Percentiles rank a stretch among this genome's conserved stretches.
These are phyloP conservation scores for Luffia ferchaultella DNA, from an alignment of 2,888 invertebrate species.

Conservation along the genomic window DNA sequence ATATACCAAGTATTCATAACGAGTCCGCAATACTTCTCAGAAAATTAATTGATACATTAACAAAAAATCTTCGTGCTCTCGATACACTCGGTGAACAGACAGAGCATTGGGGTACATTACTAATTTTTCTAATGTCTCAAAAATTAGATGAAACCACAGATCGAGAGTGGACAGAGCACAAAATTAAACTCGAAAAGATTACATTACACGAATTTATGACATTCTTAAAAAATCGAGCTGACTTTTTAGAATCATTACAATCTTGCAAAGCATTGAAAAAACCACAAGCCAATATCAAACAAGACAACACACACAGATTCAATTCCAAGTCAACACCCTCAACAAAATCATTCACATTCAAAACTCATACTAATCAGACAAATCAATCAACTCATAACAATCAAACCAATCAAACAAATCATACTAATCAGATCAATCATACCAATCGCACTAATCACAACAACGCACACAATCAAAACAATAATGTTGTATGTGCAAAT, in stretches of 20 bases:
- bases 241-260: not conserved
- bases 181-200: not conserved
- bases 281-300: not conserved
- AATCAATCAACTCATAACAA: no score
- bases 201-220: not conserved
- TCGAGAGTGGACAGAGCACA: not conserved
- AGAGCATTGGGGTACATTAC: not conserved
- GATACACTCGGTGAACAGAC: not conserved
- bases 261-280: not conserved
- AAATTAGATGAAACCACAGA: not conserved
- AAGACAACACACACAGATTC: not conserved
- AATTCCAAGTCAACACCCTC: not conserved
- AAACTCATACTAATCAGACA: no score
- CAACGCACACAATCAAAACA: no score
- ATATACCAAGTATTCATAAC: not conserved
- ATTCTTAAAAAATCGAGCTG: not conserved
- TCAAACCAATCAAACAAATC: no score
- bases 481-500: no score
- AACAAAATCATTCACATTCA: no score
- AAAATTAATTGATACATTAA: not conserved
- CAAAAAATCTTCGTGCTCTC: not conserved
- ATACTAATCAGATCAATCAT: no score
- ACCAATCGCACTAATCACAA: no score
- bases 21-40: not conserved
- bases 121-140: not conserved